Evolutionary conservation across 2,113 vertebrate genomes (phyloP), one percentile per base, ranked within the genome.

Genomic region (Cinclus cinclus): DNA sequence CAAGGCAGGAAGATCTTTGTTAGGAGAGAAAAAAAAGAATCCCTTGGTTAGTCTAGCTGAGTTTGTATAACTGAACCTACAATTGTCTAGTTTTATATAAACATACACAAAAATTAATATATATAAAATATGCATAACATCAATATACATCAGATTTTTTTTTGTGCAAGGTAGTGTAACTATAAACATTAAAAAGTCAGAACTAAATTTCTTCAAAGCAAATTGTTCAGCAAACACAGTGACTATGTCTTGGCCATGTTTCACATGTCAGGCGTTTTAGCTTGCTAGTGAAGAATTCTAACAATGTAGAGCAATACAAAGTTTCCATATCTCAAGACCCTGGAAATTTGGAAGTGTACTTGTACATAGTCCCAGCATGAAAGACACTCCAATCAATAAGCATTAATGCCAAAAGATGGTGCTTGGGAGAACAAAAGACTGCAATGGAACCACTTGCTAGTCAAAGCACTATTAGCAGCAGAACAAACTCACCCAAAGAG

Each of bases 241-340:
- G 65, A 62, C 52, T 65, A 27, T 31, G 46, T 10, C 31, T 92
- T 44, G 75, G 82, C 41, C 75, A 81, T 86, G 25, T 62, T 83
- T 35, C 71, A 83, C 2, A 1, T 68, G 85, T 92, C 69, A 88
- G n/a, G 42, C 2, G 0, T 35, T 92, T 86, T 13, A 83, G 44
- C 42, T 91, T 70, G 28, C 64, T 86, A 52, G 74, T 85, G 47
- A 78, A 87, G 74, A 92, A 91, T 82, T 84, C 74, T 60, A 92
- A 75, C 30, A 46, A 84, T 4, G 15, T 44, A 39, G 31, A 84
- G 56, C 15, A 92, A 56, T 18, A 56, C 0, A 1, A 75, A 30
- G 42, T 47, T 85, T 83, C 80, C 28, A 2, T 41, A 75, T 70
- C 24, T 63, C 41, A 65, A 82, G 44, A 49, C 33, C 41, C 4